These are phyloP conservation scores for Amaurobius ferox DNA, from an alignment of 2,888 invertebrate genomes.

Conservation along the genomic window DNA sequence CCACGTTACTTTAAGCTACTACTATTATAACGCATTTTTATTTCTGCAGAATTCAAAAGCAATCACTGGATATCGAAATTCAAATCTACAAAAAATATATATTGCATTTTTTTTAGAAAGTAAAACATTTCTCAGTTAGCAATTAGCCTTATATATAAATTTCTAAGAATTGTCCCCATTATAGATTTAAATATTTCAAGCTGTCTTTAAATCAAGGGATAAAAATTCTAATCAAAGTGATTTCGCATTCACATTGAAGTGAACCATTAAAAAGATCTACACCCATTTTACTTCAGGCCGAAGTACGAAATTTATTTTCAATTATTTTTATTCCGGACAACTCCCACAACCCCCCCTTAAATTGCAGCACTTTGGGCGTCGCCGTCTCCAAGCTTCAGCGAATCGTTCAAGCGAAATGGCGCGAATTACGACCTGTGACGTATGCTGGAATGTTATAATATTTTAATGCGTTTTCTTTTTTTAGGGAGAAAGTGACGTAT, in stretches of 20 bases:
- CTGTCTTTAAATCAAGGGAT: neutral
- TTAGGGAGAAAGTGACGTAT: no score
- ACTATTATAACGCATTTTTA: no score
- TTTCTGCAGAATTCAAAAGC: no score
- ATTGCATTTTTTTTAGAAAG: no score
- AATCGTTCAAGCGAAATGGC: neutral
- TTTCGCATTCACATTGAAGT: neutral
- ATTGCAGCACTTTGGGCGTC: neutral
- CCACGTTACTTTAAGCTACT: no score
- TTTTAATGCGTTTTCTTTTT: neutral
- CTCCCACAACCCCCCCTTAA: constrained; percentile 4
- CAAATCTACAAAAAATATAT: no score
- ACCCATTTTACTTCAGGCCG: neutral
- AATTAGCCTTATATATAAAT: no score
- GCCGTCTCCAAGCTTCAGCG: neutral
- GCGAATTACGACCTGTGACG: neutral
- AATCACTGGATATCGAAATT: no score
- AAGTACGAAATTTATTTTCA: neutral
- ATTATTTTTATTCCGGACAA: constrained; percentile 9
- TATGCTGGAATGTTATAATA: neutral
- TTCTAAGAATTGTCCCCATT: no score
- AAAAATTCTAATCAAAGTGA: neutral
- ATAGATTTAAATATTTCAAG: no score
- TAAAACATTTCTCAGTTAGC: no score
- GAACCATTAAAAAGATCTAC: neutral